A percentile compares a stretch with the other conserved stretches of the same genome.
These are phyloP conservation scores for Drosophila austrosaltans DNA, from an alignment of 2,888 invertebrate species.

Conservation along the genomic window DNA sequence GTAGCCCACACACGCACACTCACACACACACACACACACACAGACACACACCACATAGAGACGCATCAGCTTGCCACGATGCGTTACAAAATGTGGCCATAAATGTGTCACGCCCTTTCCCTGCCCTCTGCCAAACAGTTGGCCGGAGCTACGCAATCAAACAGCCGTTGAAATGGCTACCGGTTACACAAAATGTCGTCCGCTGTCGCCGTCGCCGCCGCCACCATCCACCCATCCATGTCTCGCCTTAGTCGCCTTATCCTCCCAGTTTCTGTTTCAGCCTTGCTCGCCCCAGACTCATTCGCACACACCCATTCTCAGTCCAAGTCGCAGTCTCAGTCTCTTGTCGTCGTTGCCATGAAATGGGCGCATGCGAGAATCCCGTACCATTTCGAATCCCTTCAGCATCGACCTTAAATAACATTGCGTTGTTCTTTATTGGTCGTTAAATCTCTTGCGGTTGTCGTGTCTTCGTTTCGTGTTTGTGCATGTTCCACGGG, in stretches of 20 bases:
- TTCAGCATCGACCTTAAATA: constrained; percentile 72
- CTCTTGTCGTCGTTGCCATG: constrained; percentile 29
- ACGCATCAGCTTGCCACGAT: constrained; percentile 62
- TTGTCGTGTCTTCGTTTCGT: constrained; percentile 68
- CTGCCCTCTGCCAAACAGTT: background rate
- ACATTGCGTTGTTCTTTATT: constrained; percentile 78
- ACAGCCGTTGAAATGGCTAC: constrained; percentile 73
- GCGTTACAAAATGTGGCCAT: constrained; percentile 62
- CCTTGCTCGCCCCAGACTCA: no score
- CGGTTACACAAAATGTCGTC: constrained; percentile 77
- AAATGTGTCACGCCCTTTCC: constrained; percentile 70
- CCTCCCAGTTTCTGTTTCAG: no score
- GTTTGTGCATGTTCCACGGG: constrained; percentile 16
- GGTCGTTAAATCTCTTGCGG: constrained; percentile 79
- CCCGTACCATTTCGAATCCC: constrained; percentile 68
- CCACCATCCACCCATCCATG: background rate
- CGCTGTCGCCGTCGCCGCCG: constrained; percentile 44
- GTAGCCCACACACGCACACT: constrained; percentile 33
- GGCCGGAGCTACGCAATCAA: constrained; percentile 61
- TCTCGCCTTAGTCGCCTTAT: background rate
- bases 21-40: background rate
- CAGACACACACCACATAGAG: background rate
- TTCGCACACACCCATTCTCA: background rate
- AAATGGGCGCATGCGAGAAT: constrained; percentile 46
- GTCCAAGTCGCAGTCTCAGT: background rate